Percentiles rank a stretch among this genome's conserved stretches.
Evolutionary conservation across 2,888 invertebrate species (phyloP).

Genomic region (Metalampra italica): DNA sequence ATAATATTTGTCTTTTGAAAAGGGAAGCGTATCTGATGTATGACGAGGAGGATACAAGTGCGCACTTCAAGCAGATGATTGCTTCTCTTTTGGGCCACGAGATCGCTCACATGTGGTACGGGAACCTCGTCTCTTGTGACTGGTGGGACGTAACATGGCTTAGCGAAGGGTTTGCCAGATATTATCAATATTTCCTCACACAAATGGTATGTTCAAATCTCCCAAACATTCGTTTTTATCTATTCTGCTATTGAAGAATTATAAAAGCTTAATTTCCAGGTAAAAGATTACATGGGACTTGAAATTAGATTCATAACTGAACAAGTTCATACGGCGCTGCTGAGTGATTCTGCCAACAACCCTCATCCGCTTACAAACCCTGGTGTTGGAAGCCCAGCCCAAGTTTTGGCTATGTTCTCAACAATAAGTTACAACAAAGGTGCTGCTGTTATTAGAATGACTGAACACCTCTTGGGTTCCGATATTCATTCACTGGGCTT

Average conservation of each 20-base stretch:
- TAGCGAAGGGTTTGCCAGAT: conserved; percentile 84
- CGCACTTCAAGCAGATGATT: conserved; percentile 70
- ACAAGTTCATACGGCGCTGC: conserved; percentile 82
- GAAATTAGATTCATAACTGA: conserved; percentile 84
- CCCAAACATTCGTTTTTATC: too few relatives aligned
- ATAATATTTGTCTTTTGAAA: too few relatives aligned
- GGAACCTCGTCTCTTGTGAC: conserved; percentile 80
- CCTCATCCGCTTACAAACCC: conserved; percentile 79
- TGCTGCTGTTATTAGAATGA: conserved; percentile 82
- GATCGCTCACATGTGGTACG: conserved; percentile 86
- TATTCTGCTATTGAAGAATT: too few relatives aligned
- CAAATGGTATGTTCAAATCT: conserved; percentile 56
- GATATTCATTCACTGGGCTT: conserved; percentile 74
- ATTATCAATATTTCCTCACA: conserved; percentile 84
- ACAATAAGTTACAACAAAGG: conserved; percentile 84
- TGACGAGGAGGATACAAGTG: conserved; percentile 52
- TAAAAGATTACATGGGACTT: conserved; percentile 80
- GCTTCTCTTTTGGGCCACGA: conserved; percentile 83
- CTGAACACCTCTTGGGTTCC: conserved; percentile 79
- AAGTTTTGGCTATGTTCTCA: conserved; percentile 81
- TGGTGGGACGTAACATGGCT: conserved; percentile 83
- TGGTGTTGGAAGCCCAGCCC: conserved; percentile 73
- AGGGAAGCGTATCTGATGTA: conserved; percentile 72
- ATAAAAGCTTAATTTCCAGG: conserved; percentile 47
- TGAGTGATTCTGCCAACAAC: conserved; percentile 75